Conservation (phyloP, 2,888 invertebrate species). For the Synanthedon andrenaeformis region DNA sequence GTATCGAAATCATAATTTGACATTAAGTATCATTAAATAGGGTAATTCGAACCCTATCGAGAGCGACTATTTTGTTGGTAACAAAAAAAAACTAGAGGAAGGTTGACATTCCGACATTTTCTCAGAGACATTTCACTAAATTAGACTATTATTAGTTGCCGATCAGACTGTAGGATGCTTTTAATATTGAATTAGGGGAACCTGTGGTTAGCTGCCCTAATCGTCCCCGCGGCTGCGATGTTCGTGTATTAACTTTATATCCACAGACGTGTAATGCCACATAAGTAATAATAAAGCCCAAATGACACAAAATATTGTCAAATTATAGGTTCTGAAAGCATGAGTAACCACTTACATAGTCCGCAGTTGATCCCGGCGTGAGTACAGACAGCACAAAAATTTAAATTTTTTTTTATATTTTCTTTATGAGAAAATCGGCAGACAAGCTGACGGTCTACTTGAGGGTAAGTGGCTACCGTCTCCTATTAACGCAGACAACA, state of each 20-base stretch:
- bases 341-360: conserved; percentile 66
- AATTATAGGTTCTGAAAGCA: conserved; percentile 68
- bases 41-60: conserved; percentile 32
- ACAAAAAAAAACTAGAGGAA: conserved; percentile 42
- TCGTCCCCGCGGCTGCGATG: conserved; percentile 49
- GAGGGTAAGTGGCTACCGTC: too few relatives aligned
- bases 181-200: conserved; percentile 70
- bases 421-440: not conserved
- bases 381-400: conserved; percentile 36
- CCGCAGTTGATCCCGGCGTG: conserved; percentile 47
- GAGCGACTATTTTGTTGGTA: conserved; percentile 44
- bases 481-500: too few relatives aligned
- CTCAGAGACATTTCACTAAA: conserved; percentile 69
- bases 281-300: conserved; percentile 67
- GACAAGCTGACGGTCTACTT: too few relatives aligned
- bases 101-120: conserved; percentile 65
- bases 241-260: conserved; percentile 63
- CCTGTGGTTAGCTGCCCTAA: conserved; percentile 67
- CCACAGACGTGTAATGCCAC: conserved; percentile 62
- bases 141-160: conserved; percentile 68
- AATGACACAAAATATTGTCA: conserved; percentile 72
- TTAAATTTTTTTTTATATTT: not conserved
- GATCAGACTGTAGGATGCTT: conserved; percentile 68
- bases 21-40: conserved; percentile 23
- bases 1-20: too few relatives aligned